Conservation (phyloP, 2,113 vertebrate genomes). For the Carettochelys insculpta region DNA sequence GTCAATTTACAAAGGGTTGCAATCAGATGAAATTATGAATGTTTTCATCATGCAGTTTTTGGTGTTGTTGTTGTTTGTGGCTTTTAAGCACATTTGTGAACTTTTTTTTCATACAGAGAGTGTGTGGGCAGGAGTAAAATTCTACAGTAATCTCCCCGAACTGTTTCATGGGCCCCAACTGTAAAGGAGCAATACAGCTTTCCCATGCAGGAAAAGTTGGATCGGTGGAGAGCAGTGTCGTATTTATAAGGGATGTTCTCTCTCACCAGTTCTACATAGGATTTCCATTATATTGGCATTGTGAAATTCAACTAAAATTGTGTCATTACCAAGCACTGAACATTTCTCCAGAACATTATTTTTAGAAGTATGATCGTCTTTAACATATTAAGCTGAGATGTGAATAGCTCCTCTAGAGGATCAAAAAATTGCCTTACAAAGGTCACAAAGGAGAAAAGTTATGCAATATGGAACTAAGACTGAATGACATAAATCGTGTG, state of each 20-base stretch:
- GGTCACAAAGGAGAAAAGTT: conserved; percentile 25
- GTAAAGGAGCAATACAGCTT: neutral
- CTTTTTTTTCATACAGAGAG: neutral
- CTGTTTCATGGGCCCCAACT: neutral
- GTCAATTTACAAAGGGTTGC: neutral
- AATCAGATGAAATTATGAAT: neutral
- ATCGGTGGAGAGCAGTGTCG: neutral
- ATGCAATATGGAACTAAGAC: neutral
- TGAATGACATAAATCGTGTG: conserved; percentile 33
- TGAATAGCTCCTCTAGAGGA: neutral
- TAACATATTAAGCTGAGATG: conserved; percentile 32
- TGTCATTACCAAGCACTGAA: conserved; percentile 28
- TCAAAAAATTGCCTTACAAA: conserved; percentile 16
- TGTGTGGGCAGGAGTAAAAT: neutral
- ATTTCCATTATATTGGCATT: neutral
- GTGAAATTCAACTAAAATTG: conserved; percentile 31
- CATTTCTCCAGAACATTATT: conserved; percentile 2
- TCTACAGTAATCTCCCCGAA: neutral
- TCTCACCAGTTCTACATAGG: neutral
- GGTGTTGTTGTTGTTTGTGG: neutral
- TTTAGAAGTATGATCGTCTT: conserved; percentile 16
- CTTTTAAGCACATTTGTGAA: neutral
- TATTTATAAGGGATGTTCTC: neutral
- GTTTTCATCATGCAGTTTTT: neutral
- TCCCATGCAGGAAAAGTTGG: neutral